These are phyloP conservation scores for Iphiclides podalirius DNA, from an alignment of 2,888 invertebrate species.

Conservation along the genomic window DNA sequence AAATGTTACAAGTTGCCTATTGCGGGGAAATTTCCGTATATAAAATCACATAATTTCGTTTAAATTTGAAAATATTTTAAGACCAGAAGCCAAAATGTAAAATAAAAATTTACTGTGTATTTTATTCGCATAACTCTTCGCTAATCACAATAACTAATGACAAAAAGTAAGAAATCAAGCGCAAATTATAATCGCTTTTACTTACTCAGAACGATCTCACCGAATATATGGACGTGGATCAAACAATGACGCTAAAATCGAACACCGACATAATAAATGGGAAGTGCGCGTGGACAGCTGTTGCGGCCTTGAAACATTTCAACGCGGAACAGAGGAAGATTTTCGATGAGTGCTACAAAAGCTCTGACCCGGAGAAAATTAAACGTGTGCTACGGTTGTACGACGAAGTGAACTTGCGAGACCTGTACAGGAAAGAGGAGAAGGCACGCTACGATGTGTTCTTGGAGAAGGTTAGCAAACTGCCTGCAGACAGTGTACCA, in stretches of 20 bases:
- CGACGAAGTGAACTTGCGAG: constrained; percentile 1
- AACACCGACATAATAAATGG: neutral
- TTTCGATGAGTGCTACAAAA: constrained; percentile 7
- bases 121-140: too few relatives aligned
- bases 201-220: constrained; percentile 8
- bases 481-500: neutral
- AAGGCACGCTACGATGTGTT: neutral
- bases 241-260: neutral
- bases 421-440: constrained; percentile 3
- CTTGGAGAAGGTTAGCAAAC: neutral
- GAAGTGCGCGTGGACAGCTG: constrained; percentile 4
- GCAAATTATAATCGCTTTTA: too few relatives aligned
- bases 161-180: too few relatives aligned
- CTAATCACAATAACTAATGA: too few relatives aligned
- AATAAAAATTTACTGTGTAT: too few relatives aligned
- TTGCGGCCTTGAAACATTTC: constrained; percentile 5
- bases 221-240: constrained; percentile 1
- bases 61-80: too few relatives aligned
- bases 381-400: constrained; percentile 4
- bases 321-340: constrained; percentile 1
- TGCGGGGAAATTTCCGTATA: too few relatives aligned
- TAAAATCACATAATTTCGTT: too few relatives aligned
- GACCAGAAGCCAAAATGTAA: too few relatives aligned
- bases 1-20: too few relatives aligned
- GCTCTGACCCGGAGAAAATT: constrained; percentile 1